These are phyloP conservation scores for Coreoperca whiteheadi DNA, from an alignment of 2,113 vertebrate genomes.

Conservation along the genomic window DNA sequence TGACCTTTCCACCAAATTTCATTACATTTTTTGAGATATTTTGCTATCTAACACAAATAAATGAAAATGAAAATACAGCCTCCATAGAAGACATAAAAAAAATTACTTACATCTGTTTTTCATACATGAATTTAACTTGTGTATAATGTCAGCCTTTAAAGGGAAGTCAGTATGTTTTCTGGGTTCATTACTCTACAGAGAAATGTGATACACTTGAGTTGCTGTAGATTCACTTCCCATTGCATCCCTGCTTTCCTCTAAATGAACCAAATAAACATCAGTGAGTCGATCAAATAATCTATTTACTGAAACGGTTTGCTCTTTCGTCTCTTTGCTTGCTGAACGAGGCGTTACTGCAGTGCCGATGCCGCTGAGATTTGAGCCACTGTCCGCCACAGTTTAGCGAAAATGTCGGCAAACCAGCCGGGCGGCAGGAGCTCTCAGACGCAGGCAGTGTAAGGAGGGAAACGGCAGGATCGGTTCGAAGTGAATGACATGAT, in stretches of 20 bases:
- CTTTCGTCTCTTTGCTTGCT: conserved; percentile 5
- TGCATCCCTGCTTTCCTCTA: not conserved
- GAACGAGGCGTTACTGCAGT: conserved; percentile 10
- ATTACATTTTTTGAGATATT: not conserved
- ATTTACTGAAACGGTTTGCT: conserved; percentile 8
- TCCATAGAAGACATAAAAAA: not conserved
- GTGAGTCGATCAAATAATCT: not conserved
- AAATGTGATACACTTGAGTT: not conserved
- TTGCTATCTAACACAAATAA: not conserved
- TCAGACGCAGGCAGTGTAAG: conserved; percentile 32
- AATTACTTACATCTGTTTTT: not conserved
- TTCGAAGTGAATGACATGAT: conserved; percentile 79
- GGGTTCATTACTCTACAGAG: not conserved
- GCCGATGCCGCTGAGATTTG: conserved; percentile 10
- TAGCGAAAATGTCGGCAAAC: conserved; percentile 46
- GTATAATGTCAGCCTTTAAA: not conserved
- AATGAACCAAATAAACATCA: conserved; percentile 2
- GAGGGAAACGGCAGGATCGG: conserved; percentile 61
- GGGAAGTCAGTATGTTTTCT: not conserved
- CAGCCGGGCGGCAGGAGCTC: conserved; percentile 49
- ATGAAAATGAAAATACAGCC: not conserved
- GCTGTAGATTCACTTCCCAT: not conserved
- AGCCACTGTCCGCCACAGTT: conserved; percentile 51
- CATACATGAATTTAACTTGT: not conserved
- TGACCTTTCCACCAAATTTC: not conserved